Evolutionary conservation across 2,888 invertebrate genomes (phyloP), one percentile per base, ranked within the genome.

Genomic region (Chrysolina oricalcia): DNA sequence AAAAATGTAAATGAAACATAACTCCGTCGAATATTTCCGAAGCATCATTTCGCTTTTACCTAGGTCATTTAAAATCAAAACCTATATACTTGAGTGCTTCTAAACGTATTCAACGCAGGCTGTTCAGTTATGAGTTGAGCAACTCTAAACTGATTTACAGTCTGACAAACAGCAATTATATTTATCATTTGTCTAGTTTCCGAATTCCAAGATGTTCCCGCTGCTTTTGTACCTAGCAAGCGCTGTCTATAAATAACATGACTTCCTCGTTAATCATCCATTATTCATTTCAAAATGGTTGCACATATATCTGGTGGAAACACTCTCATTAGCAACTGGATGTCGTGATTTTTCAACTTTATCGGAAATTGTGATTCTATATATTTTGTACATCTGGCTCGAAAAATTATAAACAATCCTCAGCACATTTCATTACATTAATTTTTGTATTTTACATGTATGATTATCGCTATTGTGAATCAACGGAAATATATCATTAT

Each of bases 101-200:
- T 53, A 13, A 53, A 19, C 21, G 53, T 21, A 5, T 53, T 53
- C 13, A 21, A 53, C 53, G 19, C n/a, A n/a, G n/a, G n/a, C 1
- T 50, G 17, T 10, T 17, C 19, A 50, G 9, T 50, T 27, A 23
- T 11, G 13, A 23, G 13, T 27, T 3, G 15, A 59, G 35, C 23
- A n/a, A 59, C 27, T n/a, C 35, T 9, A 35, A 59, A 59, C 23
- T 59, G 59, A 59, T 59, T 59, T 59, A 27, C 35, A 59, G 59
- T 59, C 59, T 59, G 59, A 59, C 59, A 27, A 23, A 59, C 59
- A 59, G 59, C 59, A 35, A 59, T 59, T 59, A 59, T 59, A 59
- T 59, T 59, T 59, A 59, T 59, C 59, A 59, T 59, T 59, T 59
- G 59, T 59, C 59, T 59, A 59, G 59, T 59, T 59, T 59, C 59